Evolutionary conservation across 2,888 invertebrate species (phyloP), one percentile per base, ranked within the genome.

Genomic region (Spisula solida): DNA sequence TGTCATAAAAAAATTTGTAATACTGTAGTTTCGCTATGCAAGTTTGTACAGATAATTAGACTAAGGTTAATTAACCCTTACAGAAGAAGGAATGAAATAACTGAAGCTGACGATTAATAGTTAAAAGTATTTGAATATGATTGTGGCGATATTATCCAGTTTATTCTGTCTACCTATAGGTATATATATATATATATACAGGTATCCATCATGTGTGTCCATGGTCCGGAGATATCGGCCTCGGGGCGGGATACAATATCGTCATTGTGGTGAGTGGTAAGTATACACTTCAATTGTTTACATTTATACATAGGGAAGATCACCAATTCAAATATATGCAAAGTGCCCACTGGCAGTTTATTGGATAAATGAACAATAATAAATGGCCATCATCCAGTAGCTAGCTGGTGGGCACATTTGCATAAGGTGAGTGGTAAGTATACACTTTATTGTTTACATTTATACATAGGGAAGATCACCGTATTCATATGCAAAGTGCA

Each of bases 121-220:
- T 6, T 66, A 25, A 16, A 51, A 66, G 25, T 25, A 25, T 66
- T 12, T n/a, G 6, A 25, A 66, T n/a, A 12, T 66, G 20, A 25
- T 66, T 25, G 25, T 66, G 60, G 25, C 25, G 10, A 25, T 66
- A 25, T 66, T 25, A 66, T 66, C 20, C 25, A 66, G 60, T 66
- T 66, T 25, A 66, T 10, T 25, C 10, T 66, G 60, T 66, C 25
- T 66, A 56, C 56, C 56, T 56, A n/a, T n/a, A n/a, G n/a, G n/a
- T n/a, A n/a, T n/a, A n/a, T n/a, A n/a, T n/a, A 41, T 41, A 41
- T 41, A 8, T 41, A 41, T 82, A 66, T 60, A 20, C 14, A 82
- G 82, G 60, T 83, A 29, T 83, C 48, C 70, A 82, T 82, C 82
- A 55, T 55, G 60, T 60, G 34, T 60, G 83, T 48, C 70, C 83